Base-by-base conservation (phyloP, 2,888 invertebrate genomes). In the Drosophila monieri region DNA sequence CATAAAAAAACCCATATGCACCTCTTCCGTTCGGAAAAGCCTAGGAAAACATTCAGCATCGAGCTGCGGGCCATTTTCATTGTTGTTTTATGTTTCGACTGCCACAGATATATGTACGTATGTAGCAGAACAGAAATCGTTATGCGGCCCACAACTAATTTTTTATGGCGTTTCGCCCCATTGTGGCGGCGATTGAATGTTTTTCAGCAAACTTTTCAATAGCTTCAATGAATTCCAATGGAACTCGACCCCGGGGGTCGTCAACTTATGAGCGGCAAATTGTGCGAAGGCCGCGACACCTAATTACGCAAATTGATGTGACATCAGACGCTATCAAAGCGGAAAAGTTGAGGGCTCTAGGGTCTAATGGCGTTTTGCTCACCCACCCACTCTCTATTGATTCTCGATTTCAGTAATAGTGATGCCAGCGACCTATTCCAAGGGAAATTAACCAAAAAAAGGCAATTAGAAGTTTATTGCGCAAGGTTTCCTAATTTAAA, bases 1-100 rank as follows among this genome's bases (percentile, higher is more conserved):
- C 80, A 60, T 53, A 77, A 80, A 83, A 83, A 80, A 86, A 66
- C 59, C 47, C 66, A 72, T 46, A 55, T 54, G 41, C 57, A 65
- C 51, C 52, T 43, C 53, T 48, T 53, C 43, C 44, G 43, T 18
- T 39, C 32, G n/a, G 25, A 30, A 15, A 15, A 25, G 12, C 25
- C 15, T 15, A 47, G 25, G 15, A 51, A 46, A 60, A 69, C 53
- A 69, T 60, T 48, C 23, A 49, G 9, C 18, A 41, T 41, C 35
- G 51, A 27, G 32, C 54, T 55, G 54, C 47, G 54, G 54, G 47
- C 54, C 54, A 48, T 55, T 55, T 23, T 32, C 30, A 54, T 71
- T 69, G 70, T 70, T 62, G 62, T 70, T 70, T 57, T 58, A 69
- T 61, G 41, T 54, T 53, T 54, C 43, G 46, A 39, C 39, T 51